Conservation (phyloP, 2,113 vertebrate species). For the Genyomyrus donnyi region DNA sequence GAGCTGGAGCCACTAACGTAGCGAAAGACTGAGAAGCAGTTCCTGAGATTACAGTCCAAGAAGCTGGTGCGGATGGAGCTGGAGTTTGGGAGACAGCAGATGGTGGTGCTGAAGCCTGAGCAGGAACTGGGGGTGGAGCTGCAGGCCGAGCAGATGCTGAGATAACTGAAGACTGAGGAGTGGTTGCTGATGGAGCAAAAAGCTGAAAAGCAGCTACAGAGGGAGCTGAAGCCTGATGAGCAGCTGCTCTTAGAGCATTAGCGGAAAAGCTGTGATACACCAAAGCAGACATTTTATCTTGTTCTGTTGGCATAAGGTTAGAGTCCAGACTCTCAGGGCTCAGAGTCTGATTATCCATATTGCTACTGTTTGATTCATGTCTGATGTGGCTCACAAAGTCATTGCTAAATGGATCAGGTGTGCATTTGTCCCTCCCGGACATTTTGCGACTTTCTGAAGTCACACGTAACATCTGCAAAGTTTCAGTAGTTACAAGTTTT, state of each 20-base stretch:
- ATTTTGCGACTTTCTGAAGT: neutral
- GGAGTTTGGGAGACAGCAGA: neutral
- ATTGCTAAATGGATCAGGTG: neutral
- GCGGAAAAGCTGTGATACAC: neutral
- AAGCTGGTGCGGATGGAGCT: neutral
- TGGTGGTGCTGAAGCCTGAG: neutral
- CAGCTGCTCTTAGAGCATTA: neutral
- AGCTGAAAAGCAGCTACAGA: neutral
- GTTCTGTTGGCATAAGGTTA: neutral
- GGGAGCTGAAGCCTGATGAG: neutral
- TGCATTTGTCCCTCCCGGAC: neutral
- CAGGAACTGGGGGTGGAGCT: neutral
- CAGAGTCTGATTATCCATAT: neutral
- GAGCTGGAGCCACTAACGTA: neutral
- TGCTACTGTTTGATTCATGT: neutral
- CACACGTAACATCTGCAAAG: neutral
- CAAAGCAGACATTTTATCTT: neutral
- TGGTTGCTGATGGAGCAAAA: neutral
- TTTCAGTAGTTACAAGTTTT: neutral
- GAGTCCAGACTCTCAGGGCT: neutral
- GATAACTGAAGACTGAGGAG: neutral
- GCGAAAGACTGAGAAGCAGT: neutral
- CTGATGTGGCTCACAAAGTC: neutral
- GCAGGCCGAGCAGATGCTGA: neutral
- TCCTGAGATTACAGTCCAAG: neutral